Percentiles rank a stretch among this genome's conserved stretches.
These are phyloP conservation scores for Dicycla oo DNA, from an alignment of 2,888 invertebrate species.

Conservation along the genomic window DNA sequence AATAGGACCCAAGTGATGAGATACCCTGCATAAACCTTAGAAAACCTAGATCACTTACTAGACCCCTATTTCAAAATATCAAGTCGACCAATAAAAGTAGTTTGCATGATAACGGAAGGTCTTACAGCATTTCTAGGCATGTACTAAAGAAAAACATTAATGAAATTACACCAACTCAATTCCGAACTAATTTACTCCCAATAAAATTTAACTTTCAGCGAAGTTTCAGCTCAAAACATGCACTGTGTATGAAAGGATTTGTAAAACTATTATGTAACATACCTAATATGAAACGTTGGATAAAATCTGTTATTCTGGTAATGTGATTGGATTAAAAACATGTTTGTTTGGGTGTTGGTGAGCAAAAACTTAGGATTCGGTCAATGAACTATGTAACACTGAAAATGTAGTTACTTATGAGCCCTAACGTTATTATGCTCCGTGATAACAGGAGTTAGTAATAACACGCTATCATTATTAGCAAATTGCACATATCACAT, in stretches of 20 bases:
- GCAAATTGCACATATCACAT: neutral
- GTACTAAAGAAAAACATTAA: constrained; percentile 2
- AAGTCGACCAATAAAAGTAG: too few species aligned
- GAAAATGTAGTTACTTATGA: neutral
- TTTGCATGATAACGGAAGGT: too few species aligned
- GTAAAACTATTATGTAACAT: constrained; percentile 17
- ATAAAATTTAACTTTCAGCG: constrained; percentile 27
- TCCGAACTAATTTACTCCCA: constrained; percentile 12
- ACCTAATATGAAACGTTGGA: constrained; percentile 21
- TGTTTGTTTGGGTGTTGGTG: constrained; percentile 35
- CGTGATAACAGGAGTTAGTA: neutral
- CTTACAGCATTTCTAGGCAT: too few species aligned
- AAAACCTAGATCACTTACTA: too few species aligned
- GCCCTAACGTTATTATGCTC: neutral
- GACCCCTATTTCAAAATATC: too few species aligned
- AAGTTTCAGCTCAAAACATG: constrained; percentile 41
- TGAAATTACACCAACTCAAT: constrained; percentile 17
- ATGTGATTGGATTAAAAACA: constrained; percentile 47
- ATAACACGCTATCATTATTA: neutral
- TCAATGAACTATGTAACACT: constrained; percentile 32
- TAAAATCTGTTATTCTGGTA: constrained; percentile 8
- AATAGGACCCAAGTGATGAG: too few species aligned
- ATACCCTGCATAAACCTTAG: too few species aligned
- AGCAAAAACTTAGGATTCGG: constrained; percentile 19
- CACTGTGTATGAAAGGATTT: constrained; percentile 1